These are phyloP conservation scores for Leucophenga maculata DNA, from an alignment of 2,888 invertebrate genomes.

Conservation along the genomic window DNA sequence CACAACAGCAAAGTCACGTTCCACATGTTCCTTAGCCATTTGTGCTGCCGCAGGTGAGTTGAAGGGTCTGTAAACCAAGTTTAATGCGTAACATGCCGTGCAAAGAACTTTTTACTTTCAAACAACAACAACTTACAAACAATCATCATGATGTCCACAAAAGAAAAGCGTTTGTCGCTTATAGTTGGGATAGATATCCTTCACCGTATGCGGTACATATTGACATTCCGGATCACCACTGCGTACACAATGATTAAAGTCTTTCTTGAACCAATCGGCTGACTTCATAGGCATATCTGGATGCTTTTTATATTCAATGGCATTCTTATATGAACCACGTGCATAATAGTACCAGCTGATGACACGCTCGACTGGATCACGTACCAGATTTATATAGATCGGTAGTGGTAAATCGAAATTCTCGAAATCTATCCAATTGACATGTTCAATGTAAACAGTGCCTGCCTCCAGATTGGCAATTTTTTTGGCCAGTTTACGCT, in stretches of 20 bases:
- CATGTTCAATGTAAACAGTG: constrained; percentile 87
- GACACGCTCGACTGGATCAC: constrained; percentile 88
- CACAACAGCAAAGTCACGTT: constrained; percentile 87
- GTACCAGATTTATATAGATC: constrained; percentile 88
- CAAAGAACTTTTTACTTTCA: neutral
- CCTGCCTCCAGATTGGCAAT: constrained; percentile 82
- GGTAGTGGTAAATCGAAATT: constrained; percentile 82
- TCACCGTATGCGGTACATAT: constrained; percentile 75
- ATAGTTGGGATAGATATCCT: constrained; percentile 84
- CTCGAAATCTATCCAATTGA: constrained; percentile 86
- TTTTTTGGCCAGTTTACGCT: constrained; percentile 45
- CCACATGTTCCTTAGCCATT: constrained; percentile 85
- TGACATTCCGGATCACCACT: constrained; percentile 86
- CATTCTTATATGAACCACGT: constrained; percentile 58
- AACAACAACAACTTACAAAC: constrained; percentile 78
- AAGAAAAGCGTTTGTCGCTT: constrained; percentile 88
- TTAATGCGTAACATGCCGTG: neutral
- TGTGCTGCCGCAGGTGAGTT: constrained; percentile 85
- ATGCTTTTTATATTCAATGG: constrained; percentile 84
- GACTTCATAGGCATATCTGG: constrained; percentile 76
- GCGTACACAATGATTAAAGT: constrained; percentile 89
- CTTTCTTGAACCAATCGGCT: constrained; percentile 73
- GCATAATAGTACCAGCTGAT: constrained; percentile 92
- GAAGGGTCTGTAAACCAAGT: constrained; percentile 81
- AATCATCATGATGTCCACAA: constrained; percentile 88